A percentile compares a stretch with the other conserved stretches of the same genome.
Evolutionary conservation across 2,797 vertebrate species (phyloP).

Genomic region (Sebastes kiyomatsui): DNA sequence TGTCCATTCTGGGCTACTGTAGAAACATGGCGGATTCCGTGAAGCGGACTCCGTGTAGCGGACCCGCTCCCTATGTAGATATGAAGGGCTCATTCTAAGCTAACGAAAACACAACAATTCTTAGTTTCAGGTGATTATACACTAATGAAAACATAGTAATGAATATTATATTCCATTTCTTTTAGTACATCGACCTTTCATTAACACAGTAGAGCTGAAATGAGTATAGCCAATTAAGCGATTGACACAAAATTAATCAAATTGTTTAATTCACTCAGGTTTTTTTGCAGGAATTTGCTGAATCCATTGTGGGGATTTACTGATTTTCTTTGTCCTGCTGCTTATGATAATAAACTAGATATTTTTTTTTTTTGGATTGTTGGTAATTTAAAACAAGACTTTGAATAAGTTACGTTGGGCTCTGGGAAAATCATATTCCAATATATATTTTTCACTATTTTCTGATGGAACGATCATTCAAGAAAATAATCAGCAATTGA

Average conservation of each 20-base stretch:
- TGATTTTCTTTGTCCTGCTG: not conserved
- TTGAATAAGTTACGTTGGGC: not conserved
- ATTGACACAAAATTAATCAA: not conserved
- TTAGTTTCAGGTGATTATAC: too few species aligned
- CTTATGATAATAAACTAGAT: not conserved
- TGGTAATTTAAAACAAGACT: not conserved
- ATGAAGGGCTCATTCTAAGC: too few species aligned
- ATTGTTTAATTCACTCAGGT: not conserved
- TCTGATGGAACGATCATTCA: not conserved
- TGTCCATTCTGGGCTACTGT: too few species aligned
- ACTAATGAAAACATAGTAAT: too few species aligned
- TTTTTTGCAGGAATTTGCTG: not conserved
- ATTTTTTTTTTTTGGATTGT: not conserved
- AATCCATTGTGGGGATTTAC: not conserved
- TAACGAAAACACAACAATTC: too few species aligned
- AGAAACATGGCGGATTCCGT: too few species aligned
- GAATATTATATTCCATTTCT: too few species aligned
- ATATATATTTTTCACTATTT: not conserved
- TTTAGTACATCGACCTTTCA: too few species aligned
- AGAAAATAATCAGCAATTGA: not conserved
- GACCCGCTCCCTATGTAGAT: too few species aligned
- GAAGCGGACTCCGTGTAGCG: accelerated
- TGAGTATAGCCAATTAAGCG: accelerated
- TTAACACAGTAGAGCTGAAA: not conserved
- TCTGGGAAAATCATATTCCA: not conserved